These are phyloP conservation scores for Cosmia pyralina DNA, from an alignment of 2,888 invertebrate species.

Conservation along the genomic window DNA sequence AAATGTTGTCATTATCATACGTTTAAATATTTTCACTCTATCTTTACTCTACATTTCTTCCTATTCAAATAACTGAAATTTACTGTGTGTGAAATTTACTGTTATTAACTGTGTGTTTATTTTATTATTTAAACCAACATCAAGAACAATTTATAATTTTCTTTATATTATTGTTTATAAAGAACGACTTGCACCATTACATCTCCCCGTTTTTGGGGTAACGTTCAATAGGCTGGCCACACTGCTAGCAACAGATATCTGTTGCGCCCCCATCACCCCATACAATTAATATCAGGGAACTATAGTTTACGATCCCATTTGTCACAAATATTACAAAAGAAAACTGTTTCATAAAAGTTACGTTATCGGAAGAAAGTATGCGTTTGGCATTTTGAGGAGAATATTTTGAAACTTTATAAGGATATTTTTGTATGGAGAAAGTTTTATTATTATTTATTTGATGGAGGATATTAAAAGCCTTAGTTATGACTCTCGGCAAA, in stretches of 20 bases:
- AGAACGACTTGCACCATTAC: background rate
- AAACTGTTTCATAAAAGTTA: constrained; percentile 53
- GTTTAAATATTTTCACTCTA: background rate
- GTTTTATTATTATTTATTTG: background rate
- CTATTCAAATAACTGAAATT: background rate
- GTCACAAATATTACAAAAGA: constrained; percentile 60
- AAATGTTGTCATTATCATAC: constrained; percentile 13
- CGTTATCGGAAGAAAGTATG: constrained; percentile 24
- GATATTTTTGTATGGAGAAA: background rate
- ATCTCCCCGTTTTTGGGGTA: constrained; percentile 45
- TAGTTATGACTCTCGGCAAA: background rate
- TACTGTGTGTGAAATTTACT: no score
- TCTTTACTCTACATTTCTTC: background rate
- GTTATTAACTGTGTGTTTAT: no score
- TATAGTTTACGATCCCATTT: constrained; percentile 66
- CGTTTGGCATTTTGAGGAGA: constrained; percentile 16
- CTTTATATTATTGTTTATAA: background rate
- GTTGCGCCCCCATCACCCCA: constrained; percentile 77
- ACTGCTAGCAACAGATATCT: constrained; percentile 83
- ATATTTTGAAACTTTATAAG: constrained; percentile 22
- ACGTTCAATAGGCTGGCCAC: constrained; percentile 35
- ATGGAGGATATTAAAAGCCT: no score
- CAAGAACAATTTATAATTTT: background rate
- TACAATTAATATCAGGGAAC: constrained; percentile 67
- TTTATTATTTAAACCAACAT: background rate